These are phyloP conservation scores for Drosophila novamexicana DNA, from an alignment of 1,140 invertebrate species.

Conservation along the genomic window DNA sequence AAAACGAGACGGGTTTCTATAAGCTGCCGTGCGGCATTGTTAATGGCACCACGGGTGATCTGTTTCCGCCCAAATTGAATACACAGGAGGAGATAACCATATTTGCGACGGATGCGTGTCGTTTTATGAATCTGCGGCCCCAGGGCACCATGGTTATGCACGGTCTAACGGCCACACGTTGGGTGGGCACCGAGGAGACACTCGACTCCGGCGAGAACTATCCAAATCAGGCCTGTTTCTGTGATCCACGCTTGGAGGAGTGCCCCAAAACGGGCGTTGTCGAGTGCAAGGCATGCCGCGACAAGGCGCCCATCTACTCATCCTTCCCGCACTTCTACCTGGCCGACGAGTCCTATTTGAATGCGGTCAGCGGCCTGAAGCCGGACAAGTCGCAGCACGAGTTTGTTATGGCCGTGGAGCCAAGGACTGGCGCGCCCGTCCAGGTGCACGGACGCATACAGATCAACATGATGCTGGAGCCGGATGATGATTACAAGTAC, in stretches of 20 bases:
- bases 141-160: constrained; percentile 58
- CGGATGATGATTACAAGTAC: constrained; percentile 86
- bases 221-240: constrained; percentile 86
- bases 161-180: constrained; percentile 87
- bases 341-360: constrained; percentile 88
- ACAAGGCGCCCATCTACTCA: constrained; percentile 91
- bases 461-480: constrained; percentile 89
- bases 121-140: constrained; percentile 85
- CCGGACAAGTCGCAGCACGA: constrained; percentile 89
- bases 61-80: constrained; percentile 89
- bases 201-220: constrained; percentile 90
- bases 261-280: constrained; percentile 86
- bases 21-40: constrained; percentile 87
- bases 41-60: constrained; percentile 90
- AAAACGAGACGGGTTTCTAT: constrained; percentile 86
- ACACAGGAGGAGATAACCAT: constrained; percentile 86
- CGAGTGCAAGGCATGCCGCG: constrained; percentile 89
- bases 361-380: constrained; percentile 88
- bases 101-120: constrained; percentile 90
- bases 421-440: constrained; percentile 89
- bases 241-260: constrained; percentile 80
- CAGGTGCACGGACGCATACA: constrained; percentile 89
- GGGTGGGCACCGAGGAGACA: constrained; percentile 86
- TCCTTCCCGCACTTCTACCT: constrained; percentile 95
- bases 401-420: constrained; percentile 90